phyloP scores from a whole-genome alignment of 2,113 vertebrate species.

The Canis aureus region DNA sequence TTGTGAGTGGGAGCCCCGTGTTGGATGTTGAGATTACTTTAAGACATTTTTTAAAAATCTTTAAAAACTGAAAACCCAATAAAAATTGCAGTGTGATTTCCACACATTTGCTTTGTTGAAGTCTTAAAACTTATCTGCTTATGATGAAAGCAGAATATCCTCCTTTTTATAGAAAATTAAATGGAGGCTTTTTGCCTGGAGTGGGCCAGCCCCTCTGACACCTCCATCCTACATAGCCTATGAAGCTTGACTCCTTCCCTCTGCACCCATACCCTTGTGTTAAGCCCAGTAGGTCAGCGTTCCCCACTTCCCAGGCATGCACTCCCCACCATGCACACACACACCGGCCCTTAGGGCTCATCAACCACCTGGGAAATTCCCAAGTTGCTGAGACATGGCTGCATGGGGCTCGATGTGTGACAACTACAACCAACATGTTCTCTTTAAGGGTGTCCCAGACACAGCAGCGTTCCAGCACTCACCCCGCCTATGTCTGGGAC shows the following conservation, averaged over 20 bases:
- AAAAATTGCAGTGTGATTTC: not conserved
- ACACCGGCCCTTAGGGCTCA: not conserved
- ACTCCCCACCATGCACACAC: not conserved
- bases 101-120: not conserved
- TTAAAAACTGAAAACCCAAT: not conserved
- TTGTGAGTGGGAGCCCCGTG: not conserved
- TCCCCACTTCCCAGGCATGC: not conserved
- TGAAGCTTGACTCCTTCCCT: fast-evolving
- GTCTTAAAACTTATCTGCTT: not conserved
- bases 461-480: not conserved
- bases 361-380: not conserved
- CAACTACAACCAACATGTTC: fast-evolving
- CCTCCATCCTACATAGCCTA: not conserved
- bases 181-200: not conserved
- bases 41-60: not conserved
- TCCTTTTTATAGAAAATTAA: not conserved
- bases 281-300: not conserved
- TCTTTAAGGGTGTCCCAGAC: not conserved
- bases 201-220: not conserved
- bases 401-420: not conserved
- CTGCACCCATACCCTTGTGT: not conserved
- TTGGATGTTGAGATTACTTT: not conserved
- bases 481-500: not conserved
- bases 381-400: not conserved
- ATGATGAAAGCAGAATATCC: not conserved